A percentile compares a stretch with the other conserved stretches of the same genome.
Conservation (phyloP, 2,113 vertebrate species). For the Ranitomeya imitator region DNA sequence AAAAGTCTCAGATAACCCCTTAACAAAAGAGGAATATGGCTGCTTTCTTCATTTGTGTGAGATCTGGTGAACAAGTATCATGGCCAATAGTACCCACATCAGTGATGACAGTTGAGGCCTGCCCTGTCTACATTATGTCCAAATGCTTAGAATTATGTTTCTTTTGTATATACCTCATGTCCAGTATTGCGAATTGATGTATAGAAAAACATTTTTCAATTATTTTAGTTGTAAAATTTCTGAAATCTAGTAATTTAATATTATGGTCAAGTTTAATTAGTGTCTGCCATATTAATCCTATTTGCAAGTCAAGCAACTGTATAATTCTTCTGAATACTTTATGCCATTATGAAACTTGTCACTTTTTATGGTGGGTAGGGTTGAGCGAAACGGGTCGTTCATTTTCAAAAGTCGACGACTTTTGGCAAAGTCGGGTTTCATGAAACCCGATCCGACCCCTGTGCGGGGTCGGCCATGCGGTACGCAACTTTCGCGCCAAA, state of each 20-base stretch:
- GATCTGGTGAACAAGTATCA: too few relatives aligned
- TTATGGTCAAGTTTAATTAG: slow-evolving; percentile 41
- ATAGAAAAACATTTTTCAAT: slow-evolving; percentile 11
- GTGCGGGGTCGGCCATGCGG: too few relatives aligned
- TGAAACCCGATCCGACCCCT: too few relatives aligned
- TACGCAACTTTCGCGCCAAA: too few relatives aligned
- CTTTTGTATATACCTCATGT: background rate
- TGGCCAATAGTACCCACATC: too few relatives aligned
- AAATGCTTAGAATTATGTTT: background rate
- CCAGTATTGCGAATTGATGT: background rate
- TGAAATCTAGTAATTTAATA: slow-evolving; percentile 24
- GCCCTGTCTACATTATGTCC: background rate
- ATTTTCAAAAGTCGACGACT: too few relatives aligned
- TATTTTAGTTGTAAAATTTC: slow-evolving; percentile 38
- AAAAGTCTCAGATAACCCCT: too few relatives aligned
- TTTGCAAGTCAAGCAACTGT: slow-evolving; percentile 42
- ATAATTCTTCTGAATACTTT: slow-evolving; percentile 6
- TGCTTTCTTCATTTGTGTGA: too few relatives aligned
- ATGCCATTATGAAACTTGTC: slow-evolving; percentile 29
- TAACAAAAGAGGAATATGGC: too few relatives aligned
- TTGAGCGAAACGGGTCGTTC: too few relatives aligned
- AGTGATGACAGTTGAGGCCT: too few relatives aligned
- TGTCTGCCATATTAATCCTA: slow-evolving; percentile 32
- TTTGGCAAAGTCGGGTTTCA: too few relatives aligned
- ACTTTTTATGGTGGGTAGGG: slow-evolving; percentile 37